phyloP scores from a whole-genome alignment of 2,888 invertebrate genomes.

The Hemithea aestivaria region DNA sequence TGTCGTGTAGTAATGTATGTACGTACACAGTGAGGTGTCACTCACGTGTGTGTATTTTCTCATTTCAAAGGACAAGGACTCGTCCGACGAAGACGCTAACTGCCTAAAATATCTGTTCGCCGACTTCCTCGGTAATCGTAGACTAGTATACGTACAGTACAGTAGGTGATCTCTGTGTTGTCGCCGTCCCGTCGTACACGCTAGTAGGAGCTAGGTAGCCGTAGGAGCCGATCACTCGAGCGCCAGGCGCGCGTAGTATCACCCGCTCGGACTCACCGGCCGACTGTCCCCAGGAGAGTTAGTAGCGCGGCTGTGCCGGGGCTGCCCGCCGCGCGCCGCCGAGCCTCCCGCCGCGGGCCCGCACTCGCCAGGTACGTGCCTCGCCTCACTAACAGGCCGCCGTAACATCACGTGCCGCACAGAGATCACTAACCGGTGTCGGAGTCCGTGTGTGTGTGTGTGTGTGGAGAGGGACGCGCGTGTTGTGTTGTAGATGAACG shows the following conservation, averaged over 20 bases:
- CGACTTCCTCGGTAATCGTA: conserved; percentile 81
- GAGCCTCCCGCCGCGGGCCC: conserved; percentile 20
- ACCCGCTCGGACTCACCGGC: too few relatives aligned
- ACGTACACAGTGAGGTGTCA: conserved; percentile 29
- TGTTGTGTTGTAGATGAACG: conserved; percentile 11
- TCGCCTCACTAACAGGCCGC: too few relatives aligned
- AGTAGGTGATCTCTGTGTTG: conserved; percentile 68
- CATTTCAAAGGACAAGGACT: conserved; percentile 68
- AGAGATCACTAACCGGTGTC: conserved; percentile 47
- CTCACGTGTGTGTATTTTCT: conserved; percentile 58
- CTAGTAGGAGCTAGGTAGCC: conserved; percentile 44
- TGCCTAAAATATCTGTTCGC: conserved; percentile 86
- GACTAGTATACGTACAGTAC: conserved; percentile 1
- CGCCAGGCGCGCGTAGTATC: conserved; percentile 15
- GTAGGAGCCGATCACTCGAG: conserved; percentile 24
- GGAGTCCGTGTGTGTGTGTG: conserved; percentile 32
- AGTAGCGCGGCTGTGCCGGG: conserved; percentile 57
- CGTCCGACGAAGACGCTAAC: conserved; percentile 80
- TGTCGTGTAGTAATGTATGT: conserved; percentile 21
- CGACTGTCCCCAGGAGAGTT: conserved; percentile 62
- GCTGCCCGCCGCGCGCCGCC: conserved; percentile 22
- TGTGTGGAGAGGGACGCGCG: conserved; percentile 14
- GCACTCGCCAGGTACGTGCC: conserved; percentile 42
- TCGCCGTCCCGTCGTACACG: conserved; percentile 55
- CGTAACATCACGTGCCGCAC: too few relatives aligned